Base-by-base conservation (phyloP, 1,140 invertebrate species). In the Thaumetopoea pityocampa region DNA sequence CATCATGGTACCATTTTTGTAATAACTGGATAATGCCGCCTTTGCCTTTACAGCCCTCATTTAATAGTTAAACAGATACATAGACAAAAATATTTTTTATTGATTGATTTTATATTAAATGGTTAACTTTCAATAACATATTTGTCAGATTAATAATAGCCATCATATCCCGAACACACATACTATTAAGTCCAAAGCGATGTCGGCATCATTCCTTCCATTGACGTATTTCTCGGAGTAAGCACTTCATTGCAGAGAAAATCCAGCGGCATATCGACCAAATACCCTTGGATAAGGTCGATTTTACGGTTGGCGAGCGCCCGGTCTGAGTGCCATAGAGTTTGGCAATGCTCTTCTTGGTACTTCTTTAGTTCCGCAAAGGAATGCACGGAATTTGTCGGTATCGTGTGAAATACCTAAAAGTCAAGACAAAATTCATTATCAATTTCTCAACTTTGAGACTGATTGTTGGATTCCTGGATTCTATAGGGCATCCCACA, bases 171-270 rank as follows among this genome's bases (percentile, higher is more conserved):
- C n/a, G n/a, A n/a, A n/a, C n/a, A n/a, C n/a, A n/a, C n/a, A n/a
- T n/a, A n/a, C n/a, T 15, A 37, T 81, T 86, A 94, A 23, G 91
- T 94, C 93, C 93, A 95, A 9, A 94, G 71, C 7, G 91, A 85
- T 15, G 92, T 93, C 6, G 93, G 93, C 89, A 94, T 90, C 51
- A 94, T 92, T 26, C 92, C 93, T 80, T 96, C 94, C 66, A 95
- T 93, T 27, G 93, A 92, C 29, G 90, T 89, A 19, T 90, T 88
- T 34, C 89, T 88, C 2, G 96, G 96, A 12, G 92, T 93, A 10
- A 98, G 84, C 29, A 89, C 88, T 85, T 97, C 94, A 51, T 95
- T 90, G 51, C 89, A 89, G 8, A 98, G 88, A 77, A 98, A 98
- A 36, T 94, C 84, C 11, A 97, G 74, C 3, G 96, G 96, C 54